Evolutionary conservation across 2,113 vertebrate species (phyloP).

Genomic region (Chloropsis hardwickii): DNA sequence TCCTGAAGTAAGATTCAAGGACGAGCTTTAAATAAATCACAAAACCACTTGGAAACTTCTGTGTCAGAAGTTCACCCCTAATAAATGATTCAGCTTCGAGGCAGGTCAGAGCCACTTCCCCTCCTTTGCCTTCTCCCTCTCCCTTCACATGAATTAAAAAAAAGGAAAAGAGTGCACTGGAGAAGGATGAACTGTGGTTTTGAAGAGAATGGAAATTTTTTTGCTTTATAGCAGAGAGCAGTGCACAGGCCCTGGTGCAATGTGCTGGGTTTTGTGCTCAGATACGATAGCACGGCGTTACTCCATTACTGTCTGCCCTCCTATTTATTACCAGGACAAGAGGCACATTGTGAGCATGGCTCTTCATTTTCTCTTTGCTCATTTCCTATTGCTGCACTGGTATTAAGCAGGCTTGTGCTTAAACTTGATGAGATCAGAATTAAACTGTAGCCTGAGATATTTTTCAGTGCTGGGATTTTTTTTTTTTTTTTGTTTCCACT

Average conservation of each 20-base stretch:
- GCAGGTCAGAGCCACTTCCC: background rate
- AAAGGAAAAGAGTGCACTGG: background rate
- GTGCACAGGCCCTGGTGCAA: background rate
- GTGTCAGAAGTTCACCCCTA: background rate
- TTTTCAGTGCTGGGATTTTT: background rate
- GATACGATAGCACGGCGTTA: background rate
- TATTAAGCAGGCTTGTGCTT: background rate
- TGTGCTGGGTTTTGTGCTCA: background rate
- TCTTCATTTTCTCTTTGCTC: background rate
- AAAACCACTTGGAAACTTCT: background rate
- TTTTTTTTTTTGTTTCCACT: background rate
- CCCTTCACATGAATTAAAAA: background rate
- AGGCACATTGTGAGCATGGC: background rate
- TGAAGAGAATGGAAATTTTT: background rate
- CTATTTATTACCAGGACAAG: background rate
- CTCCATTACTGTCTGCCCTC: background rate
- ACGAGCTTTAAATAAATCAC: background rate
- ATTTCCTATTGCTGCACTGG: background rate
- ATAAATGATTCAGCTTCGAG: background rate
- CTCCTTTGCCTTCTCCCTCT: background rate
- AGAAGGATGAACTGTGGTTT: background rate
- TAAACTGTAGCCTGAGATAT: background rate
- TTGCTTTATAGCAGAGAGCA: background rate
- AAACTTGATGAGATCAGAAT: background rate
- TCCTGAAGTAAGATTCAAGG: slow-evolving; percentile 1